Evolutionary conservation across 2,888 invertebrate species (phyloP).

Genomic region (Netelia virgata): DNA sequence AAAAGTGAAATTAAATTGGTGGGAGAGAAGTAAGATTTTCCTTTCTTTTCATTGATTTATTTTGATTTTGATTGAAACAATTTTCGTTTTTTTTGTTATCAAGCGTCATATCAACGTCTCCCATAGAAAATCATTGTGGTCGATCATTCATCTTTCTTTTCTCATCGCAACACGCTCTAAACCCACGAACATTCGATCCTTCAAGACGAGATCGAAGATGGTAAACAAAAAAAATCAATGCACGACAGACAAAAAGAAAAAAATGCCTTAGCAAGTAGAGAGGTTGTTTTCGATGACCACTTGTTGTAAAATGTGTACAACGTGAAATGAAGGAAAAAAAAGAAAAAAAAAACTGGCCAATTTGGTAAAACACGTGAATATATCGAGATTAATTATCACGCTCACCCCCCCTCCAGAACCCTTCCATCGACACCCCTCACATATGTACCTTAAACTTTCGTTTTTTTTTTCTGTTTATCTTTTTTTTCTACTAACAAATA

Average conservation of each 20-base stretch:
- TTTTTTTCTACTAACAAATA: slow-evolving; percentile 75
- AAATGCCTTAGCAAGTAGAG: slow-evolving; percentile 51
- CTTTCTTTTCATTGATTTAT: background rate
- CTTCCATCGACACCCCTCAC: slow-evolving; percentile 68
- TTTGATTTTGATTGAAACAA: background rate
- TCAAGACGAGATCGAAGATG: slow-evolving; percentile 30
- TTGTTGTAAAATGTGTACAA: slow-evolving; percentile 67
- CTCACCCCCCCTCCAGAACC: slow-evolving; percentile 43
- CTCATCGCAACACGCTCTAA: slow-evolving; percentile 26
- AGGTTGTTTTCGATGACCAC: slow-evolving; percentile 59
- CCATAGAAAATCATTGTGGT: slow-evolving; percentile 15
- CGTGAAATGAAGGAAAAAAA: slow-evolving; percentile 51
- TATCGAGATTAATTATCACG: slow-evolving; percentile 66
- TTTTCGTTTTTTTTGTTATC: background rate
- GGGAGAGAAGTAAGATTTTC: background rate
- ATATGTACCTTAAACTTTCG: slow-evolving; percentile 78
- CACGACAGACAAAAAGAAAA: slow-evolving; percentile 18
- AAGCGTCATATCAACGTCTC: background rate
- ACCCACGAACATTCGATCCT: slow-evolving; percentile 30
- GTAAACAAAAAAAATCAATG: slow-evolving; percentile 45
- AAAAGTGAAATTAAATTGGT: background rate
- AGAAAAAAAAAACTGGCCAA: slow-evolving; percentile 54
- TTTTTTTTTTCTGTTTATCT: slow-evolving; percentile 78
- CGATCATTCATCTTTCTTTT: slow-evolving; percentile 19
- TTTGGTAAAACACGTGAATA: slow-evolving; percentile 65